Conservation (phyloP, 2,888 invertebrate species). For the Cephus spinipes region DNA sequence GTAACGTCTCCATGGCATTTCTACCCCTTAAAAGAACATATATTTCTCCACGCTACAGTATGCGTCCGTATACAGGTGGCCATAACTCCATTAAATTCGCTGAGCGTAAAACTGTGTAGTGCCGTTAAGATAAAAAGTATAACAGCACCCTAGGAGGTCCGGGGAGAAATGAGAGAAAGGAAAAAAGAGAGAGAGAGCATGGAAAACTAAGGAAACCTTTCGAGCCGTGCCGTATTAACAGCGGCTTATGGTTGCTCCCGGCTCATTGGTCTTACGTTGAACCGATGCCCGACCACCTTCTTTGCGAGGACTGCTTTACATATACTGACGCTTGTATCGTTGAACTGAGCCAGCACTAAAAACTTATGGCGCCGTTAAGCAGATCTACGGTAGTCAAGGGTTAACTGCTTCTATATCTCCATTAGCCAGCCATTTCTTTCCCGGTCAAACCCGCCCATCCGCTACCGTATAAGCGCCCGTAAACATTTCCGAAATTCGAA, state of each 20-base stretch:
- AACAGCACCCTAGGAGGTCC: constrained; percentile 14
- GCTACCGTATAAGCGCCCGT: neutral
- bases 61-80: neutral
- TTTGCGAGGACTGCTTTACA: constrained; percentile 35
- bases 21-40: neutral
- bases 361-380: constrained; percentile 51
- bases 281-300: neutral
- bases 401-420: constrained; percentile 45
- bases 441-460: neutral
- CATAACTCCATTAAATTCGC: constrained; percentile 35
- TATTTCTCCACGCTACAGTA: neutral
- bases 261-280: neutral
- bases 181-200: neutral
- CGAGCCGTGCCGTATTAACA: constrained; percentile 27
- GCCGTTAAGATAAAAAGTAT: constrained; percentile 42
- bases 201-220: constrained; percentile 19
- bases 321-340: constrained; percentile 33
- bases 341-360: constrained; percentile 30
- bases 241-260: constrained; percentile 15
- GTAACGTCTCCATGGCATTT: neutral
- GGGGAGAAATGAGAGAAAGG: neutral
- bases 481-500: neutral
- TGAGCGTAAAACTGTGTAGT: constrained; percentile 41
- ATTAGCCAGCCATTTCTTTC: constrained; percentile 6
- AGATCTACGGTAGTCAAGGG: constrained; percentile 49